Percentiles rank a stretch among this genome's conserved stretches.
Evolutionary conservation across 2,888 invertebrate species (phyloP).

Genomic region (Carcina quercana): DNA sequence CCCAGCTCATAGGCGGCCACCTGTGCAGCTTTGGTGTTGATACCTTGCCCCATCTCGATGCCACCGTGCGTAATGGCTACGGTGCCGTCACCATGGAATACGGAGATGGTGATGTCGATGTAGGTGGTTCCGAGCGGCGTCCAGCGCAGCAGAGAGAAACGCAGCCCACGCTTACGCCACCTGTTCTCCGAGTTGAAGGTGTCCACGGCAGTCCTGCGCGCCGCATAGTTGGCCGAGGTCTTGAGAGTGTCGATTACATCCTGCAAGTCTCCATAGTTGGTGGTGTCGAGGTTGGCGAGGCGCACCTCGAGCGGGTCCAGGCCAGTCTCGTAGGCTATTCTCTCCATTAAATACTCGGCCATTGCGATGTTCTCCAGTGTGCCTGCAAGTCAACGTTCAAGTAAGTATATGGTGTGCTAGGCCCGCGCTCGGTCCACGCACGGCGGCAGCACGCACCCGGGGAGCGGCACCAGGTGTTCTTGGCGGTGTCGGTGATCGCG

Average conservation of each 20-base stretch:
- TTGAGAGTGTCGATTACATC: conserved; percentile 57
- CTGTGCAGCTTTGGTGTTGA: conserved; percentile 84
- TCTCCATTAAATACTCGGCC: conserved; percentile 75
- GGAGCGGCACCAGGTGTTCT: conserved; percentile 38
- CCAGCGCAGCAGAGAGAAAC: conserved; percentile 55
- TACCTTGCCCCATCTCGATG: conserved; percentile 83
- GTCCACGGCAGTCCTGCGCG: conserved; percentile 47
- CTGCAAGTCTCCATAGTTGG: conserved; percentile 40
- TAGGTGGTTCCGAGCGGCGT: conserved; percentile 70
- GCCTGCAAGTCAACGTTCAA: too few species aligned
- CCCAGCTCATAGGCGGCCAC: conserved; percentile 80
- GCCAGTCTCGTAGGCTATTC: conserved; percentile 62
- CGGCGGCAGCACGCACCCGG: too few species aligned
- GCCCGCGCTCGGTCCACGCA: too few species aligned
- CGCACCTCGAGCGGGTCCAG: conserved; percentile 71
- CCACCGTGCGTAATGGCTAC: conserved; percentile 79
- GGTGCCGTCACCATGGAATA: conserved; percentile 79
- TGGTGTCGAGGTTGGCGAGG: conserved; percentile 32
- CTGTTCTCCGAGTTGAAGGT: conserved; percentile 75
- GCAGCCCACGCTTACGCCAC: conserved; percentile 79
- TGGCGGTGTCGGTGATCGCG: conserved; percentile 37
- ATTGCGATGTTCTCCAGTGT: conserved; percentile 25
- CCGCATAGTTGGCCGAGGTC: conserved; percentile 47
- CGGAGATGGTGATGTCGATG: conserved; percentile 63
- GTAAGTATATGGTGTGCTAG: not conserved